Base-by-base conservation (phyloP, 2,888 invertebrate genomes). In the Latrodectus elegans region DNA sequence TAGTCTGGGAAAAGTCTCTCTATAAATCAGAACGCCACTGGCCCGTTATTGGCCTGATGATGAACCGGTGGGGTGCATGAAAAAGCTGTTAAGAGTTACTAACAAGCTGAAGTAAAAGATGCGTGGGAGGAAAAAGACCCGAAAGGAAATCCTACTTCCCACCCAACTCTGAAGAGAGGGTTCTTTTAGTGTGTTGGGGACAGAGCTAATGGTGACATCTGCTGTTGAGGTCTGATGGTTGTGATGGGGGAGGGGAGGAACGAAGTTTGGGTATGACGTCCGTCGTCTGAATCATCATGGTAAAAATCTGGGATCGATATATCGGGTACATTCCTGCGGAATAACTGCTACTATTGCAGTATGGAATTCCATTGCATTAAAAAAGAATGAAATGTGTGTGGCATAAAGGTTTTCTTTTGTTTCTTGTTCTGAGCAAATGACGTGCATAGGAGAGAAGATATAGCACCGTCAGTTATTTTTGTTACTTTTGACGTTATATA, bases 21-120 rank as follows among this genome's bases (percentile, higher is more conserved):
- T 60, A 83, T 83, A 83, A 83, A 83, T 83, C 83, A 83, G 71
- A 12, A 6, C 10, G 12, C 64, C 83, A 60, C 65, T 11, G 55
- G 68, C 53, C 68, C 74, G 68, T 82, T 82, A 82, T 82, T 82
- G 82, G 82, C 8, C 68, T n/a, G 75, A 75, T 71, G 83, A 83
- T 83, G 83, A 76, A 76, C 83, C 64, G 75, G 12, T 60, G 67
- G 60, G 83, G 83, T 83, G 83, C 83, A 83, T 83, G 83, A 83
- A 83, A 83, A 83, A 83, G 83, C 83, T 83, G 83, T 83, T 83
- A 83, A 83, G 83, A 83, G 83, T 76, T 77, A 76, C 83, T 83
- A 83, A 83, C 83, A 83, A 83, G 83, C 83, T 70, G 76, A 76
- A 76, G 76, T 71, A 75, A 80, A 71, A 71, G 80, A 71, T 51